Conservation (phyloP, 2,888 invertebrate species). For the Pheosia gnoma region DNA sequence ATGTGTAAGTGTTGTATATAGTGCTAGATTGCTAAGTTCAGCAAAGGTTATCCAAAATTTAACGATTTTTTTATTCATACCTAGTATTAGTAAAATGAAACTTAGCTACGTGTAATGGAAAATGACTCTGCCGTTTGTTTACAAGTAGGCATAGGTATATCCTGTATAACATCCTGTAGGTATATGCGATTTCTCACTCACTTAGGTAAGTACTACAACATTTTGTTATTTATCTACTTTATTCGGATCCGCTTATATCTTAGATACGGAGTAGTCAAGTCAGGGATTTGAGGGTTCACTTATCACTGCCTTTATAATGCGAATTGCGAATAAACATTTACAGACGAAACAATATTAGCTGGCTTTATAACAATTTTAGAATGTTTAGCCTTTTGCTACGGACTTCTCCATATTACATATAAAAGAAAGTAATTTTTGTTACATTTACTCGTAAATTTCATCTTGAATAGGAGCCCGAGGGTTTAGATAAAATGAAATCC, state of each 20-base stretch:
- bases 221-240: no score
- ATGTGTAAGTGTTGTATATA: no score
- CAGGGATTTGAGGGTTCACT: background rate
- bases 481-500: slow-evolving; percentile 1
- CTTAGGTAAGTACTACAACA: no score
- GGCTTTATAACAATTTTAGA: background rate
- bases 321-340: background rate
- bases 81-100: no score
- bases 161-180: no score
- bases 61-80: no score
- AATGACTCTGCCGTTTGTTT: no score
- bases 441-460: slow-evolving; percentile 2
- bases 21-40: no score
- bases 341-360: background rate
- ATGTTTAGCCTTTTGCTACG: background rate
- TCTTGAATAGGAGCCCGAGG: slow-evolving; percentile 1
- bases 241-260: background rate
- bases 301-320: background rate
- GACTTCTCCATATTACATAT: background rate
- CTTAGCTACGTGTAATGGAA: no score
- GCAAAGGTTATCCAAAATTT: no score
- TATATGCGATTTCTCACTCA: no score
- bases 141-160: no score
- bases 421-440: slow-evolving; percentile 1
- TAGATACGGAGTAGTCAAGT: background rate